phyloP scores from a whole-genome alignment of 2,888 invertebrate genomes.

The Dolichomitus sp. region DNA sequence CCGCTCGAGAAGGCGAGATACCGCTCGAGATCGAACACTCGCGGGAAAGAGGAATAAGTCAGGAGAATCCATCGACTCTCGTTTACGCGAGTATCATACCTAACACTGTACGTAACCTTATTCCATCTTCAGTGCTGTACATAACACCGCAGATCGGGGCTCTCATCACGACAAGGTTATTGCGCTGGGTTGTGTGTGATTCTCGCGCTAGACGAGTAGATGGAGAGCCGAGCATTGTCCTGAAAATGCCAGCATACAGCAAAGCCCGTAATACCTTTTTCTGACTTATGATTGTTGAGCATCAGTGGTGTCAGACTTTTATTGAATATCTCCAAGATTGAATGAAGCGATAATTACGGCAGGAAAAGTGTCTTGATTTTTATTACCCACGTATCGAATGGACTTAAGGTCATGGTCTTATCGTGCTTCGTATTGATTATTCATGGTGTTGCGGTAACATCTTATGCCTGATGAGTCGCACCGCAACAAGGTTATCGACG shows the following conservation, averaged over 20 bases:
- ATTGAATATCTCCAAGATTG: constrained; percentile 44
- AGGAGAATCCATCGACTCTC: constrained; percentile 58
- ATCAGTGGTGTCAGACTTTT: constrained; percentile 32
- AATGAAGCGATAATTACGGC: constrained; percentile 30
- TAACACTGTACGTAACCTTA: constrained; percentile 50
- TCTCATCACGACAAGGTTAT: constrained; percentile 62
- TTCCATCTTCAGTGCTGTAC: constrained; percentile 45
- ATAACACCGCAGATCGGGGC: constrained; percentile 38
- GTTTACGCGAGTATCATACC: constrained; percentile 40
- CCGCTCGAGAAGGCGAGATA: constrained; percentile 74
- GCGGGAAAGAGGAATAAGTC: constrained; percentile 46
- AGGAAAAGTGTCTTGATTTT: constrained; percentile 26
- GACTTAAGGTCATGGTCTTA: constrained; percentile 47
- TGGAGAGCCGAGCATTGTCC: constrained; percentile 64
- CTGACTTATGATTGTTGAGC: constrained; percentile 51
- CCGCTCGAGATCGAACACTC: constrained; percentile 65
- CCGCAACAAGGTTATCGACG: constrained; percentile 13
- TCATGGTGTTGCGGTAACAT: constrained; percentile 1
- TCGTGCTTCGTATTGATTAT: constrained; percentile 7
- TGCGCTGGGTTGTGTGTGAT: constrained; percentile 21
- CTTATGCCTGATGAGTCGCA: not conserved
- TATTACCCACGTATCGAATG: constrained; percentile 11
- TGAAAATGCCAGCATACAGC: constrained; percentile 62
- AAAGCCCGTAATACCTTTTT: constrained; percentile 47
- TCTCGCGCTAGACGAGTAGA: constrained; percentile 31